phyloP scores from a whole-genome alignment of 2,113 vertebrate species.

The Ancistrus triradiatus region DNA sequence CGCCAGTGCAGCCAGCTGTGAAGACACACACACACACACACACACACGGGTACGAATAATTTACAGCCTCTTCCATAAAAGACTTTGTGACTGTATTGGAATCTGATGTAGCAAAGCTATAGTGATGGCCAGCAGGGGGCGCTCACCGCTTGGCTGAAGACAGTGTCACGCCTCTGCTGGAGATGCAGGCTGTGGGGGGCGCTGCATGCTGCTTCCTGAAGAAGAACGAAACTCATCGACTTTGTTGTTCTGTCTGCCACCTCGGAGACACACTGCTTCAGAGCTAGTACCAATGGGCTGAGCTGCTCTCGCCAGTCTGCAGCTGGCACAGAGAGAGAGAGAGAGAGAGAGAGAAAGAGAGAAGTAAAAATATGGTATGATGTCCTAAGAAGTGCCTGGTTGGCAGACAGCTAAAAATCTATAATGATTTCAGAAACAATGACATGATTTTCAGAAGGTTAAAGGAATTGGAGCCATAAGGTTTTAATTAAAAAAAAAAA shows the following conservation, averaged over 20 bases:
- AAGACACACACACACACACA: conserved; percentile 26
- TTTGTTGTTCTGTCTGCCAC: conserved; percentile 84
- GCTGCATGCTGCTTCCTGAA: conserved; percentile 90
- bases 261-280: conserved; percentile 89
- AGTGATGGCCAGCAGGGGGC: background rate
- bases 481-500: too few relatives aligned
- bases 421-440: too few relatives aligned
- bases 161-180: conserved; percentile 85
- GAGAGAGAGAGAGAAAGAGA: conserved; percentile 9
- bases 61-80: too few relatives aligned
- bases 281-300: conserved; percentile 75
- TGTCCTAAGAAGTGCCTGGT: too few relatives aligned
- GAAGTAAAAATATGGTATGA: too few relatives aligned
- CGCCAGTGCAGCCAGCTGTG: conserved; percentile 84
- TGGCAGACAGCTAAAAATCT: too few relatives aligned
- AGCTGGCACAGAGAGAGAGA: conserved; percentile 46
- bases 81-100: too few relatives aligned
- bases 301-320: conserved; percentile 89
- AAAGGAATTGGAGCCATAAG: too few relatives aligned
- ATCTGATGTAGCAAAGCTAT: too few relatives aligned
- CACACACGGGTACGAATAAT: conserved; percentile 9
- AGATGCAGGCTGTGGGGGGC: conserved; percentile 85
- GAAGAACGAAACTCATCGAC: conserved; percentile 90
- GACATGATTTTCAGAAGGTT: too few relatives aligned
- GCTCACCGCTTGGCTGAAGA: conserved; percentile 95